phyloP scores from a whole-genome alignment of 2,113 vertebrate genomes.

The Podarcis cretensis region DNA sequence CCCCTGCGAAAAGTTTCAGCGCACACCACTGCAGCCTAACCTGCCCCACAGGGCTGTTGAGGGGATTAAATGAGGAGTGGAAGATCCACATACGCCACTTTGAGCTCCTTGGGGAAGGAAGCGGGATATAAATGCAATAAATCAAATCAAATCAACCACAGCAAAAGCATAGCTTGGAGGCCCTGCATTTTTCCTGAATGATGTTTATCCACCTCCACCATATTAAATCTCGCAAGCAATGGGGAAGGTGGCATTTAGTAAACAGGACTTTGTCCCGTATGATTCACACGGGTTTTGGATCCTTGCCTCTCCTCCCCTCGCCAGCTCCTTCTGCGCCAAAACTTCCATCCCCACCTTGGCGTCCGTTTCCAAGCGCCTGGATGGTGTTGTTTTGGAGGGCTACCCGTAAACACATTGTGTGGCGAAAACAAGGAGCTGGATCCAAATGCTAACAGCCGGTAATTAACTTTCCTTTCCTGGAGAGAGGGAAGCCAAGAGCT shows the following conservation, averaged over 20 bases:
- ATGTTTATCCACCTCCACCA: background rate
- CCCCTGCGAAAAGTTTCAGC: no score
- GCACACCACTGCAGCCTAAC: no score
- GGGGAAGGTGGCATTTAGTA: background rate
- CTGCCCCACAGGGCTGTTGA: no score
- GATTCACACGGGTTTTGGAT: background rate
- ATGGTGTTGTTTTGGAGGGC: background rate
- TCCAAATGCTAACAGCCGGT: background rate
- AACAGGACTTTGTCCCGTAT: background rate
- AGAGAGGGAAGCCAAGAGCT: background rate
- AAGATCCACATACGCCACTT: no score
- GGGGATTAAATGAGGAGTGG: no score
- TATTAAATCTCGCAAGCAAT: background rate
- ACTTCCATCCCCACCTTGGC: no score
- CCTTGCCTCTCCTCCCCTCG: background rate
- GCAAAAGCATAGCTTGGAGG: background rate
- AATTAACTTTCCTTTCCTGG: conserved; percentile 6
- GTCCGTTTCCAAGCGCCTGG: background rate
- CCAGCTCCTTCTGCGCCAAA: background rate
- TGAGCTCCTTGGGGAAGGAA: no score
- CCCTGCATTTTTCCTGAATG: background rate
- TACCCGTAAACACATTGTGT: background rate
- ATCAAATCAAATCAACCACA: no score
- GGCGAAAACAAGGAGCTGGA: background rate
- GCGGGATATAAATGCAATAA: no score